Evolutionary conservation across 2,797 vertebrate genomes (phyloP), one percentile per base, ranked within the genome.

Genomic region (Ambastaia sidthimunki): DNA sequence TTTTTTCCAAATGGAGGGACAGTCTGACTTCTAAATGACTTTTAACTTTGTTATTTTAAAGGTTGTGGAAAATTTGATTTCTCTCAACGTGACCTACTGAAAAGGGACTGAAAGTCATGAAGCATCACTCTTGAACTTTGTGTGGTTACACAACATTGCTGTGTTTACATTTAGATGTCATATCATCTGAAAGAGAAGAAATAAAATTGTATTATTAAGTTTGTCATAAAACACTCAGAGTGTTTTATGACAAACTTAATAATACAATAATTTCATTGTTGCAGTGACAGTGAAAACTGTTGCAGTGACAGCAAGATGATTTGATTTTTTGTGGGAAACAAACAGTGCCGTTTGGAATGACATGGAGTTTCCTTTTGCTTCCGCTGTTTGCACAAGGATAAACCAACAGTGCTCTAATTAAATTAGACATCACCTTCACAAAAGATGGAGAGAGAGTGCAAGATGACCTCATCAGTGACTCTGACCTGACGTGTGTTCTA

Each of bases 321-420:
- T n/a, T 80, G 74, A 54, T 74, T 71, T 60, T 67, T 79, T n/a
- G 7, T 50, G 70, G 69, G 28, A n/a, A 57, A 82, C 21, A 55
- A 85, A 72, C 66, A 50, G 65, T 70, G 76, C 62, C 67, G 48
- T 80, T 73, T 80, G 25, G 57, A 76, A 57, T 71, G 71, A 83
- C 47, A 28, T 80, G 3, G 25, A 52, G 79, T 70, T 78, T 68
- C 66, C 55, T 44, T 76, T 19, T 25, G 37, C 10, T 55, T 74
- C 66, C 76, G 48, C 55, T 84, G 82, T 85, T 84, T 87, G 80
- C 74, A 66, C 65, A 82, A 81, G 55, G 52, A 79, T 80, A 84
- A 84, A 80, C 62, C 69, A 85, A 84, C 74, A 76, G 55, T 15
- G 25, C 60, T 28, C 21, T 75, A 75, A 85, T 85, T 86, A 83